Evolutionary conservation across 2,797 vertebrate species (phyloP).

Genomic region (Halcyon badia): DNA sequence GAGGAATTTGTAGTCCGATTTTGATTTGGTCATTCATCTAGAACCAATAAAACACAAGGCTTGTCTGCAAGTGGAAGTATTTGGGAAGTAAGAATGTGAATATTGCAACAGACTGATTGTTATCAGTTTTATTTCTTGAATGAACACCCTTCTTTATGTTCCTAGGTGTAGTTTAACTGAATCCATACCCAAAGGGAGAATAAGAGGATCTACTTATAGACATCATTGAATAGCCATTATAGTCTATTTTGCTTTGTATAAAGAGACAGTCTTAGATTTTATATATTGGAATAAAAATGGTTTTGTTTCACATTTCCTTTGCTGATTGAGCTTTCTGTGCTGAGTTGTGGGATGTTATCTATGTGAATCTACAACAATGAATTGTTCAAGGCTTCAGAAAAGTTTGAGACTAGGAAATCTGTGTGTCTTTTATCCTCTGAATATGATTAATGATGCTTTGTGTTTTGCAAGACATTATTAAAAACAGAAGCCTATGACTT

Average conservation of each 20-base stretch:
- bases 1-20: not conserved
- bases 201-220: not conserved
- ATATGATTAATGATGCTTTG: conserved; percentile 82
- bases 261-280: not conserved
- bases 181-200: not conserved
- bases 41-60: not conserved
- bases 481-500: conserved; percentile 85
- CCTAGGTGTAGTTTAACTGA: not conserved
- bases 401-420: conserved; percentile 75
- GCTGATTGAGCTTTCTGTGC: conserved; percentile 47
- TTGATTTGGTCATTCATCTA: not conserved
- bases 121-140: conserved; percentile 2
- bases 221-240: not conserved
- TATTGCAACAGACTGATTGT: not conserved
- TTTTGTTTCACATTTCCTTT: conserved; percentile 60
- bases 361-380: conserved; percentile 68
- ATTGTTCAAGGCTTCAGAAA: conserved; percentile 61
- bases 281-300: conserved; percentile 41
- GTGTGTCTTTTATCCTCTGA: conserved; percentile 79
- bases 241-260: not conserved
- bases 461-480: conserved; percentile 83
- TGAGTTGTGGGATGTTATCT: conserved; percentile 66
- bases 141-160: not conserved
- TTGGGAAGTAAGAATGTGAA: not conserved
- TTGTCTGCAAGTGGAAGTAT: not conserved